Evolutionary conservation across 2,797 vertebrate species (phyloP).

Genomic region (Poeciliopsis presidionis): DNA sequence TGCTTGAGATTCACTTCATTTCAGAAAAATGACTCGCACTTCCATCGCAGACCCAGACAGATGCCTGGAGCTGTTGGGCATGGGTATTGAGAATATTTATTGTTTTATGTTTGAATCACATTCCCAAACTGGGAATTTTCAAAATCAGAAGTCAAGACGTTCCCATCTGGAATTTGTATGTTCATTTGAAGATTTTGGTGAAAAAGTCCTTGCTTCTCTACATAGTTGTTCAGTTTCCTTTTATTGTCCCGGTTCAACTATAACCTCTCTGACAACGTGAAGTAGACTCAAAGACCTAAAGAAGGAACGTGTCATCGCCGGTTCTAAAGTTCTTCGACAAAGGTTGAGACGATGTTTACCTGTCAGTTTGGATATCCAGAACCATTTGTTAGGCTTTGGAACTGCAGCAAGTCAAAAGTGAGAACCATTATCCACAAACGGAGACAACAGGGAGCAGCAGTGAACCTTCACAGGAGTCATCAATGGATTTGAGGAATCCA

Average conservation of each 20-base stretch:
- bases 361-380: background rate
- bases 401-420: background rate
- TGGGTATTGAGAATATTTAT: background rate
- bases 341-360: background rate
- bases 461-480: no score
- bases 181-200: background rate
- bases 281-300: background rate
- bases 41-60: background rate
- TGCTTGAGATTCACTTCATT: constrained; percentile 19
- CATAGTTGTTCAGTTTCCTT: background rate
- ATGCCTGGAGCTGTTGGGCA: constrained; percentile 6
- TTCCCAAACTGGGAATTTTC: background rate
- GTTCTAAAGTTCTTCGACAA: background rate
- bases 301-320: background rate
- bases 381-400: background rate
- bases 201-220: background rate
- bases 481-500: no score
- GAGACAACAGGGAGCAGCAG: background rate
- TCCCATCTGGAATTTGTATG: background rate
- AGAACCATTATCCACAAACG: no score
- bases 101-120: background rate
- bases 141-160: background rate
- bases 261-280: background rate
- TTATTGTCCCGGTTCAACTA: background rate
- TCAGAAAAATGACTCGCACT: constrained; percentile 2